These are phyloP conservation scores for Arenicola marina DNA, from an alignment of 2,888 invertebrate species.

Conservation along the genomic window DNA sequence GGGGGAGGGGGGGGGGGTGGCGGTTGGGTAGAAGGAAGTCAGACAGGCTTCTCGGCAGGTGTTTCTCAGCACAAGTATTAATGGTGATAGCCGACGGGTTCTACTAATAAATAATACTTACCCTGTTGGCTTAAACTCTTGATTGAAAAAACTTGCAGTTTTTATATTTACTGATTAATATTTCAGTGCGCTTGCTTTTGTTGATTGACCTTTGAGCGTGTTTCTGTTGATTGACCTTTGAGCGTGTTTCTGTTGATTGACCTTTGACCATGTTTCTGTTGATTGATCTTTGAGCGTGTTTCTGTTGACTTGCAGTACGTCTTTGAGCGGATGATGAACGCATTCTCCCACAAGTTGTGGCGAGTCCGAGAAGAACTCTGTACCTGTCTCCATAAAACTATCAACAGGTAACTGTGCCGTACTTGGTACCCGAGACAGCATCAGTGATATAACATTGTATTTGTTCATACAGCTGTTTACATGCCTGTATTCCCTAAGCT, in stretches of 20 bases:
- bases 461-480: too few species aligned
- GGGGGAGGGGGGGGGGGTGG: too few species aligned
- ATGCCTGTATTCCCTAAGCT: too few species aligned
- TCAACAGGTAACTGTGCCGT: slow-evolving; percentile 75
- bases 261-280: too few species aligned
- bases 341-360: slow-evolving; percentile 86
- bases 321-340: slow-evolving; percentile 73
- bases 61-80: neutral
- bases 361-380: slow-evolving; percentile 89
- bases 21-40: neutral
- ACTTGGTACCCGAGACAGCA: neutral
- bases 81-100: too few species aligned
- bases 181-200: neutral
- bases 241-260: slow-evolving; percentile 13
- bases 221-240: neutral
- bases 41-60: neutral
- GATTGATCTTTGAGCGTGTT: neutral
- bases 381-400: slow-evolving; percentile 77
- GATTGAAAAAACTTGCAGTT: neutral
- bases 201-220: neutral
- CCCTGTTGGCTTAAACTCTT: too few species aligned
- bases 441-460: neutral
- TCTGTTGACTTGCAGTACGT: slow-evolving; percentile 66
- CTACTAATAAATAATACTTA: too few species aligned
- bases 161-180: neutral